Conservation (phyloP, 2,797 vertebrate species). For the Aldrovandia affinis region DNA sequence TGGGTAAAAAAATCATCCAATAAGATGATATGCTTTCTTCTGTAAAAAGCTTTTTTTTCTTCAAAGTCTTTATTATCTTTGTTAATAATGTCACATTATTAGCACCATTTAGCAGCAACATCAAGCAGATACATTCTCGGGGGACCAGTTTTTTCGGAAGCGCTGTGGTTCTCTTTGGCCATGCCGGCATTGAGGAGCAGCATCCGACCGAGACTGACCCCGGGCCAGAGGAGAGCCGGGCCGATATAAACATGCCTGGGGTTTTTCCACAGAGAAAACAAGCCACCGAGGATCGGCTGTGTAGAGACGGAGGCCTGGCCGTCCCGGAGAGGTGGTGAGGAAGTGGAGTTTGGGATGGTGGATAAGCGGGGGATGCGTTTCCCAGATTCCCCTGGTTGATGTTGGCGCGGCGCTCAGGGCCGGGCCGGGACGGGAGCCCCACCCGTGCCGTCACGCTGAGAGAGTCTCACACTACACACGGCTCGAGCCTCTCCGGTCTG, state of each 20-base stretch:
- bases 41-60: no score
- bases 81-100: not conserved
- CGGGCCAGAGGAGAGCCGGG: not conserved
- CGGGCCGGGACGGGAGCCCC: not conserved
- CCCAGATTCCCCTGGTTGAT: constrained; percentile 35
- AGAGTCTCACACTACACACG: constrained; percentile 9
- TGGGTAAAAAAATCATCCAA: no score
- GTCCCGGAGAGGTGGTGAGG: constrained; percentile 38
- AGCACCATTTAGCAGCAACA: not conserved
- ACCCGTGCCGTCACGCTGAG: constrained; percentile 18
- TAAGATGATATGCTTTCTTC: no score
- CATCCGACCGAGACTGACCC: not conserved
- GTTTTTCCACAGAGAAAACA: constrained; percentile 31
- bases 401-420: constrained; percentile 22
- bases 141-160: not conserved
- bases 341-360: constrained; percentile 24
- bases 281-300: constrained; percentile 23
- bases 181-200: constrained; percentile 10
- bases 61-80: no score
- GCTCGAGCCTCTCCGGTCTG: constrained; percentile 20
- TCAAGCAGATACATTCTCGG: not conserved
- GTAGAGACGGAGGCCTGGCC: constrained; percentile 25
- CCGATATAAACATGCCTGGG: constrained; percentile 39
- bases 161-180: not conserved
- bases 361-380: constrained; percentile 36